Conservation (phyloP, 2,797 vertebrate genomes). For the Pogoniulus pusillus region DNA sequence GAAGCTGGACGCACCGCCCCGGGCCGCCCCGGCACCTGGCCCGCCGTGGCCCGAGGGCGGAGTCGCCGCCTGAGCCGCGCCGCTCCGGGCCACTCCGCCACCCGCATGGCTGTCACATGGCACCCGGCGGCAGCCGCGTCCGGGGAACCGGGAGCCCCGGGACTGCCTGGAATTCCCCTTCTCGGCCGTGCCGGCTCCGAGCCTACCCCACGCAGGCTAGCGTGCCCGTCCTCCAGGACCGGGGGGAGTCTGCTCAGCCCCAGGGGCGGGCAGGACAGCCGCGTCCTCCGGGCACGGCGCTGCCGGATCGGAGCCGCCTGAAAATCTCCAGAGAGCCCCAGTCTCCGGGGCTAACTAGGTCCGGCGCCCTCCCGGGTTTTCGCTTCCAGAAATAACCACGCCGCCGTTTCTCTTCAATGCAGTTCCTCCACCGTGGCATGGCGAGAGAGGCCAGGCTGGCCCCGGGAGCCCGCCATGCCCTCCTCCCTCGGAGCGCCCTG, state of each 20-base stretch:
- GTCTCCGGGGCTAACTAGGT: neutral
- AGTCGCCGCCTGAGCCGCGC: neutral
- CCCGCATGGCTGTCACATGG: conserved; percentile 74
- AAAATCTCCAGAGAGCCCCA: conserved; percentile 33
- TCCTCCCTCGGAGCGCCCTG: too few relatives aligned
- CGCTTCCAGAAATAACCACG: neutral
- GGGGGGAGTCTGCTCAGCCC: neutral
- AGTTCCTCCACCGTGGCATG: neutral
- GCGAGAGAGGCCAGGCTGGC: neutral
- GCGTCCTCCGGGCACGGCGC: neutral
- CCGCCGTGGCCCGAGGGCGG: neutral
- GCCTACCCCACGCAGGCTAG: too few relatives aligned
- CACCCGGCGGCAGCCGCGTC: neutral
- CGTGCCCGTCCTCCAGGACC: neutral
- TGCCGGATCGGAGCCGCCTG: conserved; percentile 17
- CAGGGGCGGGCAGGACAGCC: neutral
- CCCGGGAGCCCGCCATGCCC: neutral
- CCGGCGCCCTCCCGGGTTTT: neutral
- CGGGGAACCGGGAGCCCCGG: neutral
- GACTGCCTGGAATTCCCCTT: too few relatives aligned
- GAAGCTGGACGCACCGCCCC: neutral
- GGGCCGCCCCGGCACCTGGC: neutral
- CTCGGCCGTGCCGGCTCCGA: too few relatives aligned
- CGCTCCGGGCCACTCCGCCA: neutral
- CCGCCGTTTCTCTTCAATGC: neutral